Base-by-base conservation (phyloP, 1,140 invertebrate genomes). In the Caerostris extrusa region DNA sequence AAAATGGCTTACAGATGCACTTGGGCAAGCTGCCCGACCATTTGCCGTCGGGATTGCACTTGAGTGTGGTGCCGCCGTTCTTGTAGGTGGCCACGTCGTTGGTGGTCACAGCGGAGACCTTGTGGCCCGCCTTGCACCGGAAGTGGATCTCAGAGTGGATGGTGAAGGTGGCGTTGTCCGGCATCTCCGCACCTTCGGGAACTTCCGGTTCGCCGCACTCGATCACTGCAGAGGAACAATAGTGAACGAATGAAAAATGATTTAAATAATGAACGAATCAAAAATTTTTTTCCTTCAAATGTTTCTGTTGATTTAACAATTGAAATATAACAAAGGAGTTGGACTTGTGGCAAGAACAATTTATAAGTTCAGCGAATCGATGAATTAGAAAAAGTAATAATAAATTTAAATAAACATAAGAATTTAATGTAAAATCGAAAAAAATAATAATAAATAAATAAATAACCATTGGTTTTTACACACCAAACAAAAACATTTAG, bases 191-290 rank as follows among this genome's bases (percentile, higher is more conserved):
- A 69, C 98, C 98, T 0, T 97, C 95, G 0, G 98, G 98, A 7
- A 98, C 97, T 95, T 98, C 97, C 0, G 98, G 98, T 94, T 98
- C 97, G n/a, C 97, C 97, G 95, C 98, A 99, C 2, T 97, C 97
- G 69, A 98, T 98, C 94, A 98, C 98, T 98, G 86, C 3, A 85
- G 56, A 0, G 55, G 10, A 56, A 58, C 34, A 8, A 3, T 7
- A 19, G 12, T 34, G 3, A 81, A 50, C 10, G 19, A 81, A 12
- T 7, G 50, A 50, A 81, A 50, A 50, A 81, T 5, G 5, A 77
- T n/a, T n/a, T 50, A n/a, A n/a, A n/a, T n/a, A n/a, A n/a, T n/a
- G n/a, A n/a, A 8, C 17, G 17, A 64, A 64, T 17, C 61, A 64
- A 64, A n/a, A n/a, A n/a, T n/a, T n/a, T n/a, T n/a, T n/a, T n/a